Percentiles rank a stretch among this genome's conserved stretches.
Evolutionary conservation across 2,113 vertebrate species (phyloP).

Genomic region (Rhombomys opimus): DNA sequence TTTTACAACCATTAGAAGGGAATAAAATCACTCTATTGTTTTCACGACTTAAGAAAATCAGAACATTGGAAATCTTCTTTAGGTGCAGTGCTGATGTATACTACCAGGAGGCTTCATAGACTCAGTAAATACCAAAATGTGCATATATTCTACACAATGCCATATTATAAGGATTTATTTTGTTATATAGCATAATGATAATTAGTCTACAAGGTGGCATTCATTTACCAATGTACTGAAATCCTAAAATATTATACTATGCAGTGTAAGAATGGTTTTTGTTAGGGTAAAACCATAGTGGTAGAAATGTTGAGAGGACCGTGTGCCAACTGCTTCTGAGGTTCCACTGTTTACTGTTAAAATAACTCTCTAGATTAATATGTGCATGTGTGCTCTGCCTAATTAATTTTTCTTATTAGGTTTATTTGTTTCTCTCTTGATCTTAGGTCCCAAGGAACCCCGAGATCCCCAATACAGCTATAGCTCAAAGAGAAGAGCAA

Average conservation of each 20-base stretch:
- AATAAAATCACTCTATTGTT: constrained; percentile 47
- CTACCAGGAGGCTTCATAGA: neutral
- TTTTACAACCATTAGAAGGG: neutral
- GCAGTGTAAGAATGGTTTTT: neutral
- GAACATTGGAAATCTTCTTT: constrained; percentile 24
- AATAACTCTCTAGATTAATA: constrained; percentile 45
- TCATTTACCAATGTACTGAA: constrained; percentile 45
- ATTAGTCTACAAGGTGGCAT: constrained; percentile 20
- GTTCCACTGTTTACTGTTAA: constrained; percentile 9
- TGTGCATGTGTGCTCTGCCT: constrained; percentile 16
- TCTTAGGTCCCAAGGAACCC: constrained; percentile 91
- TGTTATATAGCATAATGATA: constrained; percentile 42
- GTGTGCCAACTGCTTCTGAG: constrained; percentile 38
- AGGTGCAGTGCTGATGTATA: constrained; percentile 24
- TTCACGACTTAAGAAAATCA: neutral
- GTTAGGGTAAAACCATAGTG: neutral
- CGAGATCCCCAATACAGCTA: constrained; percentile 91
- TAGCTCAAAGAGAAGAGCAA: constrained; percentile 93
- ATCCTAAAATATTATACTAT: constrained; percentile 4
- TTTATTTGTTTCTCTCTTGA: constrained; percentile 53
- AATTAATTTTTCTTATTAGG: constrained; percentile 33
- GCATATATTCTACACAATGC: constrained; percentile 27
- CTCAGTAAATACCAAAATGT: constrained; percentile 18
- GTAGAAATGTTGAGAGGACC: constrained; percentile 49
- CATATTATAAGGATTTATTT: neutral